phyloP scores from a whole-genome alignment of 1,140 invertebrate genomes.

The Diabrotica undecimpunctata region DNA sequence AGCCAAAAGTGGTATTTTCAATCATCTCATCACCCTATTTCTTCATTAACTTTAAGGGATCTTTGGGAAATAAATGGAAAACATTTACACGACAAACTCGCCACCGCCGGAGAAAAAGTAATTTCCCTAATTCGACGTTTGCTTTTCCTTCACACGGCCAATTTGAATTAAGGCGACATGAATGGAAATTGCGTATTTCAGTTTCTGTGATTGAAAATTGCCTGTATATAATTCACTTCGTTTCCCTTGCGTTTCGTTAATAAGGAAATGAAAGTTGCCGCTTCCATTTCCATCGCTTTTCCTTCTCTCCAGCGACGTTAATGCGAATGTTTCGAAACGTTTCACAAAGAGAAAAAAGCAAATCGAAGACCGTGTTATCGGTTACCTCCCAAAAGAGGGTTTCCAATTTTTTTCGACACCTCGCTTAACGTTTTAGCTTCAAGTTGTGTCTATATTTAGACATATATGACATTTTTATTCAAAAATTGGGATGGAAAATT shows the following conservation, averaged over 20 bases:
- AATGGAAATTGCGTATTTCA: neutral
- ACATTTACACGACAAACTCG: neutral
- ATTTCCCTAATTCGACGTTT: neutral
- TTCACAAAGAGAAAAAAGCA: no score
- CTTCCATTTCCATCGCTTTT: neutral
- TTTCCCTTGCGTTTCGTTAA: neutral
- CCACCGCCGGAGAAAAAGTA: neutral
- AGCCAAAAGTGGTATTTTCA: no score
- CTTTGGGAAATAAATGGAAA: neutral
- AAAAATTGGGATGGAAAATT: no score
- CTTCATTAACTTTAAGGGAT: neutral
- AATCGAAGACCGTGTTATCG: no score
- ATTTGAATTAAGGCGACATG: neutral
- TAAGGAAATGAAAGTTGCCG: slow-evolving; percentile 2
- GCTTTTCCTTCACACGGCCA: neutral
- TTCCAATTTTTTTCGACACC: no score
- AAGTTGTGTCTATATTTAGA: no score
- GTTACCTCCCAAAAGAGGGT: no score
- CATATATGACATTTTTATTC: no score
- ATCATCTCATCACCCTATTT: neutral
- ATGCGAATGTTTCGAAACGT: no score
- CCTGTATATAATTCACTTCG: slow-evolving; percentile 1
- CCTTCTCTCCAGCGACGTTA: no score
- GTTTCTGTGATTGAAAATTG: neutral
- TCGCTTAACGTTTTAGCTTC: no score